phyloP scores from a whole-genome alignment of 2,888 invertebrate genomes.

The Harpalus rufipes region DNA sequence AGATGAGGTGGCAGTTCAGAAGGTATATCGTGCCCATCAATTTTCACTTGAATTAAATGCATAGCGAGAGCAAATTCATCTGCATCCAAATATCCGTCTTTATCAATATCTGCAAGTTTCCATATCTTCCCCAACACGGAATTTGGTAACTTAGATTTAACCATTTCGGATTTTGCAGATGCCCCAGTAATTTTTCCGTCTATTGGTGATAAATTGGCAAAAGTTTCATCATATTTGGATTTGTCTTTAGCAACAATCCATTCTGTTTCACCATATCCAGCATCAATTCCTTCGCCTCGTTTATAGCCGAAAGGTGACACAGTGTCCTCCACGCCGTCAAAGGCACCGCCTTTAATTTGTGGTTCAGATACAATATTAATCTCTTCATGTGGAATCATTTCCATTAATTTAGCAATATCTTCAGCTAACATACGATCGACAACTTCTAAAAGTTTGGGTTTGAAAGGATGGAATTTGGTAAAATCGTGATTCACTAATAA shows the following conservation, averaged over 20 bases:
- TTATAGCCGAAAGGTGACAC: constrained; percentile 96
- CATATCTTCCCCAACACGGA: constrained; percentile 98
- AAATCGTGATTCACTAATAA: constrained; percentile 93
- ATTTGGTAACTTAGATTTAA: constrained; percentile 98
- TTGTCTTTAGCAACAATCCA: constrained; percentile 98
- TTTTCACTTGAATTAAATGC: constrained; percentile 96
- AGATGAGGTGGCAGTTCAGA: constrained; percentile 92
- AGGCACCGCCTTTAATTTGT: constrained; percentile 93
- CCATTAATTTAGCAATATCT: constrained; percentile 97
- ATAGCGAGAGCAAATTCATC: constrained; percentile 99
- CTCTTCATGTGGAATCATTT: constrained; percentile 97
- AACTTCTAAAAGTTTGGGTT: constrained; percentile 92
- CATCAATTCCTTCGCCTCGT: constrained; percentile 96
- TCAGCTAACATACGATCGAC: constrained; percentile 98
- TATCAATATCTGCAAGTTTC: constrained; percentile 98
- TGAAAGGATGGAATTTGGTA: constrained; percentile 94
- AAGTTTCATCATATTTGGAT: constrained; percentile 90
- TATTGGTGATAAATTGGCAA: constrained; percentile 88
- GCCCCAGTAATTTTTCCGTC: constrained; percentile 97
- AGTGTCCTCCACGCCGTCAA: constrained; percentile 93
- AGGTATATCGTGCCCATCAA: constrained; percentile 95
- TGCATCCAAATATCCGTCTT: constrained; percentile 95
- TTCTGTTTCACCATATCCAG: constrained; percentile 96
- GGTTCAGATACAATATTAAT: constrained; percentile 81
- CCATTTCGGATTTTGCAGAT: constrained; percentile 96